These are phyloP conservation scores for Dasysyrphus albostriatus DNA, from an alignment of 2,888 invertebrate species.

Conservation along the genomic window DNA sequence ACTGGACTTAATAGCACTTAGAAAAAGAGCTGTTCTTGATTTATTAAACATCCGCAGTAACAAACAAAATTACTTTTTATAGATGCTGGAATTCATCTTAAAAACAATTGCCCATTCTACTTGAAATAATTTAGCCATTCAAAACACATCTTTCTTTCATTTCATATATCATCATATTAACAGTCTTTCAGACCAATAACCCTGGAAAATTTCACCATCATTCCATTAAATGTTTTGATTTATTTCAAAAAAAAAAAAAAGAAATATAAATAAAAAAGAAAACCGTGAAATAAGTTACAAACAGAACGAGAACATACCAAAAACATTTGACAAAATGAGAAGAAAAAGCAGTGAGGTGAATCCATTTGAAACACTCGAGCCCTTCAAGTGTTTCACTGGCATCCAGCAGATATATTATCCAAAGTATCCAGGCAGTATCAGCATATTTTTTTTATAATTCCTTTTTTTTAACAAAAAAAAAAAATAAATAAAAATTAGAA, in stretches of 20 bases:
- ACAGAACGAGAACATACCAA: conserved; percentile 65
- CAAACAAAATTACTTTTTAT: background rate
- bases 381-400: conserved; percentile 72
- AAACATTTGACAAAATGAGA: conserved; percentile 61
- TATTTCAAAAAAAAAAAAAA: background rate
- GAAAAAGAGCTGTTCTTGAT: conserved; percentile 15
- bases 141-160: conserved; percentile 13
- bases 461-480: conserved; percentile 14
- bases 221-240: conserved; percentile 22
- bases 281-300: background rate
- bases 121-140: conserved; percentile 29
- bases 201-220: conserved; percentile 3
- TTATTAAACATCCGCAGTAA: conserved; percentile 12
- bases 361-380: conserved; percentile 74
- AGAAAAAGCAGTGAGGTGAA: conserved; percentile 71
- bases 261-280: too few species aligned
- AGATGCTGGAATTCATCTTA: background rate
- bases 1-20: conserved; percentile 16
- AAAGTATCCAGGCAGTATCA: conserved; percentile 67
- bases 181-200: background rate
- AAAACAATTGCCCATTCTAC: background rate
- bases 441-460: conserved; percentile 50
- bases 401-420: conserved; percentile 75
- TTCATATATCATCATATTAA: conserved; percentile 8
- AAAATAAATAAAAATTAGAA: background rate